Evolutionary conservation across 2,888 invertebrate genomes (phyloP).

Genomic region (Polydrusus pterygomalis): DNA sequence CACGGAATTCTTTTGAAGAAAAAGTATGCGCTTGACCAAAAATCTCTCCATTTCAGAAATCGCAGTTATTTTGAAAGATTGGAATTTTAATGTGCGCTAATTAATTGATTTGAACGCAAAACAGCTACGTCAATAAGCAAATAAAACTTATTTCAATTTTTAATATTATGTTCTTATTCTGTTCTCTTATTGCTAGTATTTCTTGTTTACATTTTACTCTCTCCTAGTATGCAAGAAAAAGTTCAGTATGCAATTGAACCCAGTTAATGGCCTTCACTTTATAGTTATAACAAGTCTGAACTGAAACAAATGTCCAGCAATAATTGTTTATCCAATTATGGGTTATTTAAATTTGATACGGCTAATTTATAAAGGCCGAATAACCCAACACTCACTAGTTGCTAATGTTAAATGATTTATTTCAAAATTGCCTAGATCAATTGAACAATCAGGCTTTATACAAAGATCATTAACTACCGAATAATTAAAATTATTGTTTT

Average conservation of each 20-base stretch:
- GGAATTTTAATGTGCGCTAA: too few relatives aligned
- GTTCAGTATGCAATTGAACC: neutral
- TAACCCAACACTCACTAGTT: slow-evolving; percentile 8
- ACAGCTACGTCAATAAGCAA: too few relatives aligned
- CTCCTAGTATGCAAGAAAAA: too few relatives aligned
- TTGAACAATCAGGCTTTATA: neutral
- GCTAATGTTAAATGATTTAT: slow-evolving; percentile 26
- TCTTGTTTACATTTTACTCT: neutral
- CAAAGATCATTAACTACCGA: neutral
- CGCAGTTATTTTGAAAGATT: too few relatives aligned
- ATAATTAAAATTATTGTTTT: too few relatives aligned
- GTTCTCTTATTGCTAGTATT: neutral
- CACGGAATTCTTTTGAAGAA: too few relatives aligned
- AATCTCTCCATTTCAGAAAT: too few relatives aligned
- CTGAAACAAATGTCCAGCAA: slow-evolving; percentile 14
- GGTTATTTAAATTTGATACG: slow-evolving; percentile 31
- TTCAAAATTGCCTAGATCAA: slow-evolving; percentile 19
- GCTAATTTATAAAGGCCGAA: slow-evolving; percentile 16
- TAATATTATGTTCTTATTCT: neutral
- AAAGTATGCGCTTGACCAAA: too few relatives aligned
- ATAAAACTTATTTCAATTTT: too few relatives aligned
- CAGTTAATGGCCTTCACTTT: neutral
- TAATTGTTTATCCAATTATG: slow-evolving; percentile 35
- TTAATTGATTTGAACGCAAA: too few relatives aligned
- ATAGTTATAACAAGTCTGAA: too few relatives aligned